These are phyloP conservation scores for Cephus spinipes DNA, from an alignment of 2,888 invertebrate species.

Conservation along the genomic window DNA sequence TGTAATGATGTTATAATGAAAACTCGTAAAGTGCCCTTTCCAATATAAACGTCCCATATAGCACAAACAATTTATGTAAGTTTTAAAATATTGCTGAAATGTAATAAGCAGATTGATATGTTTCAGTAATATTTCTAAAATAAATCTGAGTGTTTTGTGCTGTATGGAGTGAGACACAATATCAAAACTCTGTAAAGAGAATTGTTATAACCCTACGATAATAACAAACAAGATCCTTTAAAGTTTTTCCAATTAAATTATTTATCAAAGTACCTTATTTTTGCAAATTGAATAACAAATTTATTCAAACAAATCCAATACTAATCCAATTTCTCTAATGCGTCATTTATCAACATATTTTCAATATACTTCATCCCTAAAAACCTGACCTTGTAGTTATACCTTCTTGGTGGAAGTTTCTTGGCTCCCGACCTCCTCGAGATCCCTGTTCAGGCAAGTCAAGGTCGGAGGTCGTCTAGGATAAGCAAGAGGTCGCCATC, in stretches of 20 bases:
- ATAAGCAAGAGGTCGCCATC: constrained; percentile 4
- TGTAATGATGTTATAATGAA: not conserved
- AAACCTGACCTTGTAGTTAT: not conserved
- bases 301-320: not conserved
- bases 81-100: too few species aligned
- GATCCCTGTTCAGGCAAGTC: not conserved
- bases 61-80: too few species aligned
- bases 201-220: not conserved
- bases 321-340: not conserved
- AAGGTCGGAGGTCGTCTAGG: constrained; percentile 8
- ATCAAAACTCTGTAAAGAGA: not conserved
- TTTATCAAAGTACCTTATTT: too few species aligned
- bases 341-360: not conserved
- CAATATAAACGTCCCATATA: not conserved
- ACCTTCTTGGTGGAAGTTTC: not conserved
- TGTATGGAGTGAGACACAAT: not conserved
- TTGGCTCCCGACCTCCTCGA: not conserved
- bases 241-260: too few species aligned
- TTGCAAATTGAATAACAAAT: not conserved
- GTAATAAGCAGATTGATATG: too few species aligned
- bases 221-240: not conserved
- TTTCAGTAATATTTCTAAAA: too few species aligned
- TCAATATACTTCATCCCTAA: not conserved
- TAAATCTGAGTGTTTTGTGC: too few species aligned
- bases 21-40: not conserved